Percentiles rank a stretch among this genome's conserved stretches.
phyloP scores from a whole-genome alignment of 2,888 invertebrate species.

The Brachypterus glaber region DNA sequence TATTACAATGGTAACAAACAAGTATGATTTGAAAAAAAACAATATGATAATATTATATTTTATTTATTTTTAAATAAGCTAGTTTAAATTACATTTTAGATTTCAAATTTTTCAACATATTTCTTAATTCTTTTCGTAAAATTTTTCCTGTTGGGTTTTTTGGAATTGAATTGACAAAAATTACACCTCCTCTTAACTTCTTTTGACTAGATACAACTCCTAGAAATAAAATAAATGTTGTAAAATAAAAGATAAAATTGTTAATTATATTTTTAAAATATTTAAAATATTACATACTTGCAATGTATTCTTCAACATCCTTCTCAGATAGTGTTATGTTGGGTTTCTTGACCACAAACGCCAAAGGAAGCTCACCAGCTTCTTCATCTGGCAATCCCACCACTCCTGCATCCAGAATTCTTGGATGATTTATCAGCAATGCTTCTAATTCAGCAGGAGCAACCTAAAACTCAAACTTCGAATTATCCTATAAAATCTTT shows the following conservation, averaged over 20 bases:
- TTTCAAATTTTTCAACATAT: constrained; percentile 17
- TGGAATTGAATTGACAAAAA: constrained; percentile 44
- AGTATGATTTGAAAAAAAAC: too few species aligned
- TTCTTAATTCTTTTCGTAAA: constrained; percentile 36
- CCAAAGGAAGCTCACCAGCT: constrained; percentile 68
- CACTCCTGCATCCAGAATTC: constrained; percentile 73
- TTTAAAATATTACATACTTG: constrained; percentile 26
- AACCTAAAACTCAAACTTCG: constrained; percentile 2
- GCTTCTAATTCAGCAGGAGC: constrained; percentile 84
- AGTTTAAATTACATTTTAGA: neutral
- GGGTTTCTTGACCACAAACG: constrained; percentile 61
- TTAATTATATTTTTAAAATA: constrained; percentile 1
- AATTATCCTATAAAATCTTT: too few species aligned
- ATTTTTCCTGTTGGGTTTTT: constrained; percentile 46
- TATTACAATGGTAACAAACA: too few species aligned
- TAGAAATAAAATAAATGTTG: constrained; percentile 15
- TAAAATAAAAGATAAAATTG: neutral
- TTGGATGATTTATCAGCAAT: constrained; percentile 60
- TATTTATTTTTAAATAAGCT: neutral
- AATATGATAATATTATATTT: too few species aligned
- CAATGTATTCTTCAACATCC: constrained; percentile 40
- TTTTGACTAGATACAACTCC: constrained; percentile 61
- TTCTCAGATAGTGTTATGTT: constrained; percentile 43
- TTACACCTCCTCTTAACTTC: constrained; percentile 55
- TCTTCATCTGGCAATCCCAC: constrained; percentile 60